These are phyloP conservation scores for Tor tambroides DNA, from an alignment of 2,113 vertebrate genomes.

Conservation along the genomic window DNA sequence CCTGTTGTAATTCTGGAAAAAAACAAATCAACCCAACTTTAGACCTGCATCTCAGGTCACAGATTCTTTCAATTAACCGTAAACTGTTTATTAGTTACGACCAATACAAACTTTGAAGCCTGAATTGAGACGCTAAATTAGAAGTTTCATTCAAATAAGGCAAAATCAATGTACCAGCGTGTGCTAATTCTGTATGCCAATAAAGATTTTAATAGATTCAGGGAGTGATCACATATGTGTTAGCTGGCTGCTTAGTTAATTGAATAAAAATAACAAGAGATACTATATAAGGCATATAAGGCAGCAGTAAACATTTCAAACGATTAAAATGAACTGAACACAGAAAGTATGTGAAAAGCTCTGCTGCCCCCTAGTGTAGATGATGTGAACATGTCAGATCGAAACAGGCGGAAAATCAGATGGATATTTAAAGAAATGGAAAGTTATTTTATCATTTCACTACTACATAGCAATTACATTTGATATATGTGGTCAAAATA, in stretches of 20 bases:
- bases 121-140: not conserved
- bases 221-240: not conserved
- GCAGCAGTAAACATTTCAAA: not conserved
- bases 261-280: not conserved
- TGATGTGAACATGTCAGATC: not conserved
- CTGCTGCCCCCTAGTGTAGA: conserved; percentile 70
- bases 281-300: not conserved
- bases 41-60: not conserved
- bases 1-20: conserved; percentile 87
- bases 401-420: not conserved
- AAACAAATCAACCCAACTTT: not conserved
- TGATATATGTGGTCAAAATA: not conserved
- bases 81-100: not conserved
- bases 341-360: conserved; percentile 49
- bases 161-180: not conserved
- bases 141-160: not conserved
- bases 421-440: not conserved
- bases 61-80: not conserved
- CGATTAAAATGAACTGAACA: not conserved
- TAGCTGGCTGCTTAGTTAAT: not conserved
- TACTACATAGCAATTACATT: not conserved
- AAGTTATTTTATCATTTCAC: not conserved
- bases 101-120: not conserved
- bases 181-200: not conserved
- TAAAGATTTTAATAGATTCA: not conserved